Conservation (phyloP, 2,797 vertebrate genomes). For the Oophaga sylvatica region DNA sequence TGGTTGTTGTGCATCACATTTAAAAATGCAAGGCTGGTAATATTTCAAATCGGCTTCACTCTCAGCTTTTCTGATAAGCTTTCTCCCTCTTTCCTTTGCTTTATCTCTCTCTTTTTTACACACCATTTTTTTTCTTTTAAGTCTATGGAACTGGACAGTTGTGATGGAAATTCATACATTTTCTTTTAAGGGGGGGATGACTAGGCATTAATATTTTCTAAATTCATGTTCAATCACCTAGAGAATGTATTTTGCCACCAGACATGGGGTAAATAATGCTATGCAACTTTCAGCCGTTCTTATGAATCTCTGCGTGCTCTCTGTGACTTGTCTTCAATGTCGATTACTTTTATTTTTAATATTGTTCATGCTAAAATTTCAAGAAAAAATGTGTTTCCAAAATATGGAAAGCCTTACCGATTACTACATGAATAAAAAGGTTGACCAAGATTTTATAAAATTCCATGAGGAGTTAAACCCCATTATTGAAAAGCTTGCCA, state of each 20-base stretch:
- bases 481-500: neutral
- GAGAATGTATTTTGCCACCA: slow-evolving; percentile 44
- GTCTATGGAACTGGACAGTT: slow-evolving; percentile 54
- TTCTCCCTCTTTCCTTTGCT: slow-evolving; percentile 64
- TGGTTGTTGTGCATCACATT: slow-evolving; percentile 95
- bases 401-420: neutral
- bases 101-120: slow-evolving; percentile 56
- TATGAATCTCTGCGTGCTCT: neutral
- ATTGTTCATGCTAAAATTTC: neutral
- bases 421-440: neutral
- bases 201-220: slow-evolving; percentile 41
- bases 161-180: slow-evolving; percentile 51
- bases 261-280: slow-evolving; percentile 43
- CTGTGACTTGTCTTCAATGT: slow-evolving; percentile 16
- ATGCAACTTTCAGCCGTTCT: slow-evolving; percentile 21
- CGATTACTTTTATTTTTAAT: neutral
- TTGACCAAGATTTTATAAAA: neutral
- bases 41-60: slow-evolving; percentile 94
- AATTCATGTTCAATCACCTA: slow-evolving; percentile 33
- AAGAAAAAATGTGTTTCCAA: neutral
- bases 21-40: slow-evolving; percentile 99
- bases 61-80: slow-evolving; percentile 78
- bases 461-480: neutral
- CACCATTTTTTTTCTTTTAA: slow-evolving; percentile 47
- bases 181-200: neutral